Base-by-base conservation (phyloP, 2,888 invertebrate species). In the Agrochola lychnidis region DNA sequence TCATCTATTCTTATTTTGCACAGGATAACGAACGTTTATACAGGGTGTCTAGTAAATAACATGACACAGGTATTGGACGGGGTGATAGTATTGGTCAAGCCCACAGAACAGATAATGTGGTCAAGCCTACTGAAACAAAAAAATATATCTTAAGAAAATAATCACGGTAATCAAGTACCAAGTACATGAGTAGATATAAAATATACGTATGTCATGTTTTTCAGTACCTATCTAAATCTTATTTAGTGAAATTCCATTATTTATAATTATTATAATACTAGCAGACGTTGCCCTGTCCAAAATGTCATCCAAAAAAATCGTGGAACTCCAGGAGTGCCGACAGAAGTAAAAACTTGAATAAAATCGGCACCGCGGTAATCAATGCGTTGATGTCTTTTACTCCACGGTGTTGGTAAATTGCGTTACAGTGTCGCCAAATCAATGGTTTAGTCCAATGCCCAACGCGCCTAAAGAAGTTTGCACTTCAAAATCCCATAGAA, bases 1-100 rank as follows among this genome's bases (percentile, higher is more conserved):
- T 42, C 59, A 62, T 61, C 45, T 67, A 73, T 70, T 82, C 57
- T 83, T 81, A 76, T 81, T 86, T 75, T 74, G 48, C 53, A 48
- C 70, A 75, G 74, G 63, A 63, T 76, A 74, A 66, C 30, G 69
- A 73, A 73, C 73, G 62, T 42, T 66, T 70, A 66, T 51, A 62
- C 51, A 77, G 45, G 36, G 1, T 68, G 68, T 68, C 36, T 57
- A n/a, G n/a, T n/a, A 40, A 56, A 56, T 40, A n/a, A 53, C n/a
- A n/a, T 19, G 3, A 19, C 10, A 19, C n/a, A 36, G 51, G 22
- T 67, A n/a, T 67, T 36, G 16, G 36, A 67, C 36, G 36, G 42
- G n/a, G 62, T 40, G 12, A 36, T 36, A 36, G 36, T 22, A 62
- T n/a, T n/a, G n/a, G 40, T 63, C n/a, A 40, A 40, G 40, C 7